Base-by-base conservation (phyloP, 64 coral and sea anemone genomes). In the Exaiptasia diaphana region DNA sequence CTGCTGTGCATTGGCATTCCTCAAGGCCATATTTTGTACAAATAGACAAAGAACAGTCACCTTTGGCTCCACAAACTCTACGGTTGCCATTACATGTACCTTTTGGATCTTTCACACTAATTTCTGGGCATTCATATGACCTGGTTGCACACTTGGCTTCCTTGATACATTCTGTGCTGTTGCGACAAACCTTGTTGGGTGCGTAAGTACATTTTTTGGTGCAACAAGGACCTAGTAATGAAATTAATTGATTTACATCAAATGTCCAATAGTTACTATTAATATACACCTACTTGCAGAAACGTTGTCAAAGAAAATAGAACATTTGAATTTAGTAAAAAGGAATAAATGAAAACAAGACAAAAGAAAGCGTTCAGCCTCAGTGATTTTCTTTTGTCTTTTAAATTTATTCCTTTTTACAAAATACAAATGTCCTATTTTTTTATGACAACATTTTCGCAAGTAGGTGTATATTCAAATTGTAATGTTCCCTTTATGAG, bases 171-270 rank as follows among this genome's bases (percentile, higher is more conserved):
- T 65, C 87, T 11, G 77, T 90, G 33, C 70, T 27, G 30, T 74
- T 74, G 11, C 27, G 20, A 53, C 87, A 90, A 17, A 60, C 31
- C 17, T 57, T 38, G 18, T 43, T 56, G 4, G 22, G 3, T 14
- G 41, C 67, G 41, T 90, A 75, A 28, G 5, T 74, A 24, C 87
- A 90, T 4, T 53, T 1, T 29, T n/a, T 73, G 3, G 36, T 67
- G 46, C 87, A 90, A 13, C 87, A 90, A 5, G 87, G 78, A 12
- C 87, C 87, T 90, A 43, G n/a, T n/a, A 18, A 38, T 62, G 8
- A 55, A 0, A 55, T 20, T 5, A 21, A 46, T 46, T n/a, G n/a
- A n/a, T n/a, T n/a, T n/a, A n/a, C n/a, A 46, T 46, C 5, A 46
- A 46, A 46, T 46, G 43, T n/a, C n/a, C 49, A 52, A 52, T 12